These are phyloP conservation scores for Cottoperca gobio DNA, from an alignment of 2,797 vertebrate genomes.

Conservation along the genomic window DNA sequence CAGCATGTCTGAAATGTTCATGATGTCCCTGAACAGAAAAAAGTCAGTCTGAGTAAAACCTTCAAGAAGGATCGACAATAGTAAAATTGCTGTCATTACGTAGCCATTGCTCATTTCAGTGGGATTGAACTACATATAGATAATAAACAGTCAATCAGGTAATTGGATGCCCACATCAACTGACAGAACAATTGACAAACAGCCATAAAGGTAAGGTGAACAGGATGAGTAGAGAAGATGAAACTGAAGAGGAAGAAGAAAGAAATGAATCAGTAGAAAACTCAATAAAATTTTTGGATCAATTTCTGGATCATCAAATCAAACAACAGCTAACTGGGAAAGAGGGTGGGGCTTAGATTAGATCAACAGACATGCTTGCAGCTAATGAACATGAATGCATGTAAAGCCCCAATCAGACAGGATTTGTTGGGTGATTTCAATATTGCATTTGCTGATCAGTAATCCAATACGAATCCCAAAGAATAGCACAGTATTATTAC, in stretches of 20 bases:
- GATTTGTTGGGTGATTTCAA: conserved; percentile 40
- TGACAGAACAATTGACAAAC: background rate
- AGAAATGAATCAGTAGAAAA: background rate
- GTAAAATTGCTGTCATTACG: background rate
- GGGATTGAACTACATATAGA: background rate
- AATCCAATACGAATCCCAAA: conserved; percentile 7
- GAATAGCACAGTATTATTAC: background rate
- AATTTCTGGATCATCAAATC: conserved; percentile 11
- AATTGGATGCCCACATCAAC: background rate
- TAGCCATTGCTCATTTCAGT: background rate
- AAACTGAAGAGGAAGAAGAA: background rate
- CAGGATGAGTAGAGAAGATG: background rate
- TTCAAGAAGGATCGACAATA: too few species aligned
- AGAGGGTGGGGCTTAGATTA: background rate
- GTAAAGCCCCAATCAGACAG: conserved; percentile 35
- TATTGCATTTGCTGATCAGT: conserved; percentile 24
- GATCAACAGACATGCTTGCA: conserved; percentile 2
- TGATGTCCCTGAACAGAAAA: too few species aligned
- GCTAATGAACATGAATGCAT: conserved; percentile 38
- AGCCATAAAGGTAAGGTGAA: background rate
- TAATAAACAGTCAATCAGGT: background rate
- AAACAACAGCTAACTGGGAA: background rate
- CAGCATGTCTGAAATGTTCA: too few species aligned
- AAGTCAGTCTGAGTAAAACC: too few species aligned
- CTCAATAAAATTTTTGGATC: background rate